phyloP scores from a whole-genome alignment of 2,888 invertebrate genomes.

The Synanthedon vespiformis region DNA sequence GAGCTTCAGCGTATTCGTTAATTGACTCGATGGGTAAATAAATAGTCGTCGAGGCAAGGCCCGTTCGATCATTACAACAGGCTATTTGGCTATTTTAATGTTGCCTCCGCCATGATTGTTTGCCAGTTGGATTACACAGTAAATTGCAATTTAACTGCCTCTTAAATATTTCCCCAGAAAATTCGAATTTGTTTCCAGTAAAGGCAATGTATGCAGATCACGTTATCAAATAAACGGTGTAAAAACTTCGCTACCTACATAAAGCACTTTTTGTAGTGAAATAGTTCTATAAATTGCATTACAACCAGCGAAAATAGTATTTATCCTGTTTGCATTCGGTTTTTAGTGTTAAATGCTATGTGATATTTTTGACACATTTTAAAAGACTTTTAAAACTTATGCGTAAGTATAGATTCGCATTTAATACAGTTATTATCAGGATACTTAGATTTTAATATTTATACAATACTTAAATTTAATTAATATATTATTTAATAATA shows the following conservation, averaged over 20 bases:
- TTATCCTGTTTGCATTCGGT: conserved; percentile 17
- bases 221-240: background rate
- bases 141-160: conserved; percentile 1
- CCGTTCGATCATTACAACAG: conserved; percentile 52
- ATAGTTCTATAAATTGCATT: conserved; percentile 1
- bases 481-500: too few species aligned
- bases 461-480: too few species aligned
- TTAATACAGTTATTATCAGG: too few species aligned
- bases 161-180: background rate
- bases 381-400: too few species aligned
- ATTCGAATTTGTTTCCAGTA: background rate
- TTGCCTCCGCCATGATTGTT: conserved; percentile 32
- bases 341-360: conserved; percentile 17
- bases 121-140: conserved; percentile 13
- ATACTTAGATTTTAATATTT: too few species aligned
- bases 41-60: conserved; percentile 25
- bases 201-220: background rate
- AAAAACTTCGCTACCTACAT: background rate
- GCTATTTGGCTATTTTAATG: conserved; percentile 39
- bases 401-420: too few species aligned
- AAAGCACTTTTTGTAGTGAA: background rate
- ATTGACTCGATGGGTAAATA: conserved; percentile 65
- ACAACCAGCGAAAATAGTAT: conserved; percentile 18
- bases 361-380: background rate
- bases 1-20: conserved; percentile 51